These are phyloP conservation scores for Tarsius wallacei DNA, from an alignment of 2,797 vertebrate species.

Conservation along the genomic window DNA sequence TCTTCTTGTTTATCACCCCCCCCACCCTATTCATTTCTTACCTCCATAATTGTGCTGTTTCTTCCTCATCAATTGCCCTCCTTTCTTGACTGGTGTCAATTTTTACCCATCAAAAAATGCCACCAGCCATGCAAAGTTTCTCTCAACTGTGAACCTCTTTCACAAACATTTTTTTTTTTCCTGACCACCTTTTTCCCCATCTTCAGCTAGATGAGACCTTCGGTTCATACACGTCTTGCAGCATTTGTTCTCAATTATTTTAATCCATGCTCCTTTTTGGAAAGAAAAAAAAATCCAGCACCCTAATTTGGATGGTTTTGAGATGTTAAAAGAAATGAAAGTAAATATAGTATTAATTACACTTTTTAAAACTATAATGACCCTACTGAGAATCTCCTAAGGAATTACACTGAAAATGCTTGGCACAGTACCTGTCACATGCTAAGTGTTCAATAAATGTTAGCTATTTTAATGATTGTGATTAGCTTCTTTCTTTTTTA, in stretches of 20 bases:
- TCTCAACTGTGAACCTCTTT: not conserved
- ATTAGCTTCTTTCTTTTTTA: not conserved
- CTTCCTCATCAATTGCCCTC: not conserved
- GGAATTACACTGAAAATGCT: not conserved
- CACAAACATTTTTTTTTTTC: not conserved
- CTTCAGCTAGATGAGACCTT: not conserved
- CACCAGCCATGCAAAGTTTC: not conserved
- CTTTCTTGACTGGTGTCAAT: not conserved
- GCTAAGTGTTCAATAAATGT: not conserved
- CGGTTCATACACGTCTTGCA: not conserved
- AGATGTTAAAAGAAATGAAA: slow-evolving; percentile 16
- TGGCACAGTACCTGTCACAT: not conserved
- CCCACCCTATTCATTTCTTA: not conserved
- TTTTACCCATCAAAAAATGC: not conserved
- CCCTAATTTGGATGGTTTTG: not conserved
- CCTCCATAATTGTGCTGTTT: not conserved
- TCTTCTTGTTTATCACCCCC: not conserved
- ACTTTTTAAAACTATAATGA: not conserved
- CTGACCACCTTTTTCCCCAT: not conserved
- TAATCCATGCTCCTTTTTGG: not conserved
- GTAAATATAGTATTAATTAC: not conserved
- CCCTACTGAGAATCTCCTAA: not conserved
- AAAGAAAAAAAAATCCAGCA: not conserved
- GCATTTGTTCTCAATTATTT: not conserved
- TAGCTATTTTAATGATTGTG: slow-evolving; percentile 8